These are phyloP conservation scores for Tragelaphus scriptus DNA, from an alignment of 2,113 vertebrate species.

Conservation along the genomic window DNA sequence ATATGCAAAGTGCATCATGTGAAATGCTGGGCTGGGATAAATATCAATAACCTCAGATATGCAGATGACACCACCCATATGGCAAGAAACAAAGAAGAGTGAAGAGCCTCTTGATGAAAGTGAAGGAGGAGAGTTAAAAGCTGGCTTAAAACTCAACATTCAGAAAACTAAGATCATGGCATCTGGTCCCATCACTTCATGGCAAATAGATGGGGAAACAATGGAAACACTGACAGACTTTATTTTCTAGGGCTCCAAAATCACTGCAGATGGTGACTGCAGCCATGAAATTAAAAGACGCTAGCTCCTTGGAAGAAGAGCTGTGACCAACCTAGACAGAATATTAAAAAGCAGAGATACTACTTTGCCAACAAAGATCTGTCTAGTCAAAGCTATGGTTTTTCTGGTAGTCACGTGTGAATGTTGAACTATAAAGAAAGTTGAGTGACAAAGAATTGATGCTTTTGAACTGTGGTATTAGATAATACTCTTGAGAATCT, in stretches of 20 bases:
- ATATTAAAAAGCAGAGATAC: not conserved
- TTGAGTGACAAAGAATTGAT: accelerated
- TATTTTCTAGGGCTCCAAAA: not conserved
- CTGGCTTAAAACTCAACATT: not conserved
- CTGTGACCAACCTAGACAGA: not conserved
- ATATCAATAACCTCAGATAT: not conserved
- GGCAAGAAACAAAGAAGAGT: not conserved
- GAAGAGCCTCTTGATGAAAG: not conserved
- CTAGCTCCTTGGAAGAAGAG: not conserved
- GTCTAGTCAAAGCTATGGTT: not conserved
- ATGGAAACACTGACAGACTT: not conserved
- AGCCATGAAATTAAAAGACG: not conserved
- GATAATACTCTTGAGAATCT: not conserved
- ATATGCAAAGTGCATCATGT: not conserved
- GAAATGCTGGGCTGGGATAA: not conserved
- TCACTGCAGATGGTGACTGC: not conserved
- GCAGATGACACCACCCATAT: not conserved
- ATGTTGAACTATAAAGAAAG: not conserved
- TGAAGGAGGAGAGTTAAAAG: not conserved
- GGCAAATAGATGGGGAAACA: not conserved
- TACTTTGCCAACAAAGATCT: not conserved
- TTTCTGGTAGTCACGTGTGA: not conserved
- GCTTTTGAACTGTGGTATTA: not conserved
- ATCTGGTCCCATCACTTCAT: not conserved
- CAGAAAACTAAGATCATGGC: not conserved